Evolutionary conservation across 2,888 invertebrate species (phyloP), one percentile per base, ranked within the genome.

Genomic region (Crepidodera aurea): DNA sequence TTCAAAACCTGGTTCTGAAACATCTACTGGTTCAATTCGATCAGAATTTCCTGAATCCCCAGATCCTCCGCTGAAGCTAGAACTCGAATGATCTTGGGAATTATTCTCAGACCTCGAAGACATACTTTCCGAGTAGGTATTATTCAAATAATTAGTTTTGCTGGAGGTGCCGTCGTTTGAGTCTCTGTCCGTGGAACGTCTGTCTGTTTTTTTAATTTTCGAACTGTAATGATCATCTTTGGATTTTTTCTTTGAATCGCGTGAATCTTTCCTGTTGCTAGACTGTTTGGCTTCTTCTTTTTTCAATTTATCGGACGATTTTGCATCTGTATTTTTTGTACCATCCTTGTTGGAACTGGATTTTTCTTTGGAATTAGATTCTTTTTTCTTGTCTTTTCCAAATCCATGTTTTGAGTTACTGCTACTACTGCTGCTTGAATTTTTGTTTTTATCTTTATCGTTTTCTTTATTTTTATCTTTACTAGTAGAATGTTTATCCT

Each of bases 141-240:
- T 18, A 2, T 7, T 7, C 10, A 16, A 18, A 18, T 40, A 13
- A 53, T 72, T 78, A 13, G 79, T 81, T 46, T 66, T 79, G 32
- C 83, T 82, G 16, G 82, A 80, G 29, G 82, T 81, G 32, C 89
- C 92, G 76, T 91, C 92, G 70, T 91, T 92, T 0, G 92, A 92
- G 80, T 93, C 91, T 64, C 90, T 83, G 70, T 91, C 93, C 0
- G 91, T 90, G 0, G 92, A 92, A 50, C 92, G 83, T 5, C 92
- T 84, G 54, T 86, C 85, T 39, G 84, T 85, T 8, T 84, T 85
- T 73, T 90, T 88, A 0, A 85, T 84, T 32, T 88, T 87, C 3
- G 87, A 82, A 70, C 87, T 87, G 60, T 87, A 88, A 75, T 92
- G 91, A 78, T 92, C 92, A 74, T 92, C 92, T 73, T 87, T 86